Percentiles rank a stretch among this genome's conserved stretches.
These are phyloP conservation scores for Tipula helvola DNA, from an alignment of 2,888 invertebrate species.

Conservation along the genomic window DNA sequence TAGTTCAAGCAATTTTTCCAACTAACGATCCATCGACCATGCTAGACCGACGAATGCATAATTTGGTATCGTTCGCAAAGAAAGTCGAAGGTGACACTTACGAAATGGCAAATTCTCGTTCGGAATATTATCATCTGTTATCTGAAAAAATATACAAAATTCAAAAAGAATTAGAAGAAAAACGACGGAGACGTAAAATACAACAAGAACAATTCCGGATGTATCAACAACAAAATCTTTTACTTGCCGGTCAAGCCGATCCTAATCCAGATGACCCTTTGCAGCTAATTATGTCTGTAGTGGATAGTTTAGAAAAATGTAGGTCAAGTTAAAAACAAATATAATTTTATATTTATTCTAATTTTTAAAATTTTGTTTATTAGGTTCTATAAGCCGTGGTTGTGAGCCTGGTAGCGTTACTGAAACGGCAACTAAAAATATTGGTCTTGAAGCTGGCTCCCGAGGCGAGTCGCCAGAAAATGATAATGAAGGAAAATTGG, in stretches of 20 bases:
- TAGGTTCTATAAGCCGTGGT: neutral
- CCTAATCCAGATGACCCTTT: conserved; percentile 61
- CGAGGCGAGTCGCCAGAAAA: conserved; percentile 46
- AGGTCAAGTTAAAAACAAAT: conserved; percentile 8
- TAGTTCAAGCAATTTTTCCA: conserved; percentile 99
- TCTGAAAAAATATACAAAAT: conserved; percentile 99
- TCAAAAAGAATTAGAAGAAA: conserved; percentile 94
- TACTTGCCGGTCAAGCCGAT: conserved; percentile 56
- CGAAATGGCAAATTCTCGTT: conserved; percentile 92
- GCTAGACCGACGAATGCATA: conserved; percentile 94
- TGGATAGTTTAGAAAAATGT: conserved; percentile 22
- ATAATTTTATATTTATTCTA: neutral
- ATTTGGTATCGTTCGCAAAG: conserved; percentile 92
- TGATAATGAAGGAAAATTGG: conserved; percentile 47
- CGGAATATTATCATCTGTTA: conserved; percentile 95
- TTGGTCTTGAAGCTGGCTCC: conserved; percentile 8
- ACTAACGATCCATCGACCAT: conserved; percentile 94
- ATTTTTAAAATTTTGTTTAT: neutral
- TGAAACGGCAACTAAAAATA: conserved; percentile 4
- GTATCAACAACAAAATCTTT: conserved; percentile 25
- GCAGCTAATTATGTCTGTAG: conserved; percentile 24
- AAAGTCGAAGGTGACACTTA: conserved; percentile 99
- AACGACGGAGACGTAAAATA: conserved; percentile 80
- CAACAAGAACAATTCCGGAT: conserved; percentile 46
- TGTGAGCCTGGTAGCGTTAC: neutral